Evolutionary conservation across 1,140 invertebrate genomes (phyloP), one percentile per base, ranked within the genome.

Genomic region (Anastrepha ludens): DNA sequence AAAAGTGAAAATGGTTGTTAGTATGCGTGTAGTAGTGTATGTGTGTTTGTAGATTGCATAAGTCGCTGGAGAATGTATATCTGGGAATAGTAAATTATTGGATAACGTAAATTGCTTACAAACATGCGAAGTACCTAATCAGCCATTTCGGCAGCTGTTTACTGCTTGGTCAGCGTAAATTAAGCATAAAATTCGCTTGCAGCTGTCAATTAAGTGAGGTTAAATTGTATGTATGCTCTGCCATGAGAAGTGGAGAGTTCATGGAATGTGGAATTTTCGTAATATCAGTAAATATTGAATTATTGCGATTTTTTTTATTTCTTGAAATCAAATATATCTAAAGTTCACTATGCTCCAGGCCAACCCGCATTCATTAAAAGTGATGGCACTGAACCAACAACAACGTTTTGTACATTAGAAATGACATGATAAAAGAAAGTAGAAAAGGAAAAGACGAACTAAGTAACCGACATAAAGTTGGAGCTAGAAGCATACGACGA

Each of bases 1-100:
- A 29, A 29, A 13, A n/a, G 70, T 5, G 20, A 20, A 55, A 81
- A n/a, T 81, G 9, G 59, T 62, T 20, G 58, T 44, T 50, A 41
- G 20, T 44, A 59, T 47, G 91, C 88, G 90, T 92, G 89, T 87
- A 65, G 70, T 41, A 4, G 55, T 7, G 13, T 70, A 44, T 88
- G 50, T 78, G 50, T 39, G 17, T 5, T 20, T 7, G 50, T 87
- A 67, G 20, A 88, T 78, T 70, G 65, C 55, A 0, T 60, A 70
- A 44, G 47, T 47, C 17, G 39, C 13, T n/a, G 59, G 39, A 41
- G 17, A 5, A 1, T 29, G 70, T 0, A 50, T 13, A n/a, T 86
- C 67, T 88, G 0, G 3, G 41, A 9, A 1, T 29, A 5, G 5
- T 11, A 70, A 47, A 70, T 70, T 29, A 13, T 9, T 3, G 67